These are phyloP conservation scores for Holotrichia oblita DNA, from an alignment of 1,140 invertebrate species.

Conservation along the genomic window DNA sequence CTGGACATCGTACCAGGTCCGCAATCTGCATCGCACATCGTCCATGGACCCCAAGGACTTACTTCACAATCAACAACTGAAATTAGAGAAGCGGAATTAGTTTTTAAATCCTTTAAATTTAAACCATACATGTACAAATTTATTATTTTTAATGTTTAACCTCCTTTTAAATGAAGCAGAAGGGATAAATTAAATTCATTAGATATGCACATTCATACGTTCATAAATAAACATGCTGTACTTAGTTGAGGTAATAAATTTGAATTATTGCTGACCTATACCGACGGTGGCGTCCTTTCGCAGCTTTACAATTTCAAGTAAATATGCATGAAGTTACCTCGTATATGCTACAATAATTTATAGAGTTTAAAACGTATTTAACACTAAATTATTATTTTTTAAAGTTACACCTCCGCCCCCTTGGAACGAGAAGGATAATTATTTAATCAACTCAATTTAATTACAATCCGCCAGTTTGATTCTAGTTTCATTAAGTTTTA, in stretches of 20 bases:
- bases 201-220: no score
- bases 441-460: no score
- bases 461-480: no score
- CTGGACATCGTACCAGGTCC: slow-evolving; percentile 79
- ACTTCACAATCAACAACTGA: slow-evolving; percentile 82
- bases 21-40: slow-evolving; percentile 77
- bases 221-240: neutral
- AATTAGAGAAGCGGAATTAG: slow-evolving; percentile 52
- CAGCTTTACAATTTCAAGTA: no score
- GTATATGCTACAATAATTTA: no score
- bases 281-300: neutral
- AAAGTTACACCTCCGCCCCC: no score
- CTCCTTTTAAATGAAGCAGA: neutral
- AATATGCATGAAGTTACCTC: no score
- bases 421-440: no score
- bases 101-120: no score
- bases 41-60: slow-evolving; percentile 80
- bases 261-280: neutral
- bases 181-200: neutral
- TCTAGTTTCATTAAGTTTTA: no score
- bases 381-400: no score
- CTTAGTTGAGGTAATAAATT: neutral
- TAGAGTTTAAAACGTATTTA: no score
- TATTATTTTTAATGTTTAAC: neutral
- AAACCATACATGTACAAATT: neutral